Evolutionary conservation across 2,888 invertebrate species (phyloP).

Genomic region (Falcaria lacertinaria): DNA sequence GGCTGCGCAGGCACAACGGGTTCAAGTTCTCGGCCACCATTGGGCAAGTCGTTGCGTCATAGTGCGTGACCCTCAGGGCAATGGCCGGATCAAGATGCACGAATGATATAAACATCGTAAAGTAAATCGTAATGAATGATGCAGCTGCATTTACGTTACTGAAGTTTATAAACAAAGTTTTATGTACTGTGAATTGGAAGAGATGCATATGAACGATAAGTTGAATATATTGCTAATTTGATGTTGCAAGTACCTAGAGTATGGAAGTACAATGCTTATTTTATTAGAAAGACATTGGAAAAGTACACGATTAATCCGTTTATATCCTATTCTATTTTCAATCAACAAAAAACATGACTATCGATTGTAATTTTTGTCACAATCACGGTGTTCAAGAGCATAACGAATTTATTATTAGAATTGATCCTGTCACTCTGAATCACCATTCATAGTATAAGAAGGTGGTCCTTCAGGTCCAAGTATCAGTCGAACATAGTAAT

Average conservation of each 20-base stretch:
- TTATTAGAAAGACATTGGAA: slow-evolving; percentile 8
- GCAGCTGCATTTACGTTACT: no score
- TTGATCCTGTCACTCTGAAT: slow-evolving; percentile 56
- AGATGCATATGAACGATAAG: no score
- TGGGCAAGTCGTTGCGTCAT: slow-evolving; percentile 59
- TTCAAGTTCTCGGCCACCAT: slow-evolving; percentile 67
- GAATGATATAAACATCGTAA: slow-evolving; percentile 25
- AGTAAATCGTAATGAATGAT: slow-evolving; percentile 25
- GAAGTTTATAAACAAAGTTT: no score
- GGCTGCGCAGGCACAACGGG: slow-evolving; percentile 39
- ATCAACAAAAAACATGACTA: slow-evolving; percentile 36
- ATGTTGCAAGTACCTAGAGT: background rate
- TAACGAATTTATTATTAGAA: slow-evolving; percentile 52
- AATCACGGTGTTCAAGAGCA: slow-evolving; percentile 51
- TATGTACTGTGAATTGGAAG: no score
- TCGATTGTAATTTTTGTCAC: slow-evolving; percentile 39
- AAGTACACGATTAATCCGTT: slow-evolving; percentile 19
- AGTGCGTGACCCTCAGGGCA: slow-evolving; percentile 36
- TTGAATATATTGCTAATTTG: background rate
- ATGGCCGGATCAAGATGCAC: slow-evolving; percentile 58
- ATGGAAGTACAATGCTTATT: background rate
- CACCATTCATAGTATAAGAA: slow-evolving; percentile 57
- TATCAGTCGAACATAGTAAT: slow-evolving; percentile 37
- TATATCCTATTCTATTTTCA: slow-evolving; percentile 27
- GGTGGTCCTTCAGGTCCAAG: slow-evolving; percentile 22